A percentile compares a stretch with the other conserved stretches of the same genome.
These are phyloP conservation scores for Lithosia quadra DNA, from an alignment of 2,888 invertebrate species.

Conservation along the genomic window DNA sequence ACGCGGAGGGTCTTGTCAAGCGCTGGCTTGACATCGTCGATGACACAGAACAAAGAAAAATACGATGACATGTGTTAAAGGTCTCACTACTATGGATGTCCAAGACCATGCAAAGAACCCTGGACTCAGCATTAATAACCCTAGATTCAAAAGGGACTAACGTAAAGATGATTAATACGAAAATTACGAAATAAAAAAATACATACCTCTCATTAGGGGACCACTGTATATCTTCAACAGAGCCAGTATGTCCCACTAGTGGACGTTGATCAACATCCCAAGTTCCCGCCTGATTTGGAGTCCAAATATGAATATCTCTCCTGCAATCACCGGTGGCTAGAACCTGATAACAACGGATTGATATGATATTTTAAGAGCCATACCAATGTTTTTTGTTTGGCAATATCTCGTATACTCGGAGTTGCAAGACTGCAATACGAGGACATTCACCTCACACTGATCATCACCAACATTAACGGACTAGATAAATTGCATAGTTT, in stretches of 20 bases:
- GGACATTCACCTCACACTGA: no score
- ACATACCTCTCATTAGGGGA: conserved; percentile 94
- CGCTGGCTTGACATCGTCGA: no score
- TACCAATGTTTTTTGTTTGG: background rate
- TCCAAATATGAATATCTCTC: conserved; percentile 98
- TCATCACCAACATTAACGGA: no score
- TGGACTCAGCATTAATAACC: no score
- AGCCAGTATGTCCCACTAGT: conserved; percentile 94
- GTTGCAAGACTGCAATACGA: no score
- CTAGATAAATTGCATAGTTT: no score
- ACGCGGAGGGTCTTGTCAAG: no score
- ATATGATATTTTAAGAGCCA: background rate
- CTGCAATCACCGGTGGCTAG: conserved; percentile 98
- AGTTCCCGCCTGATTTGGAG: conserved; percentile 90
- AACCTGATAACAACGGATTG: conserved; percentile 79
- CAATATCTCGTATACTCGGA: no score
- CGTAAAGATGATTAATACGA: background rate
- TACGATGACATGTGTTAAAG: no score
- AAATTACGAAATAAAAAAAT: background rate
- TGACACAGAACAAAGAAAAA: no score
- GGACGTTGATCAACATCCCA: conserved; percentile 98
- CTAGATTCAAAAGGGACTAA: background rate
- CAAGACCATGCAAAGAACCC: no score
- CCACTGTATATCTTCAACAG: conserved; percentile 99
- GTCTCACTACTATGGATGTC: no score